Base-by-base conservation (phyloP, 2,113 vertebrate genomes). In the Menidia beryllina region DNA sequence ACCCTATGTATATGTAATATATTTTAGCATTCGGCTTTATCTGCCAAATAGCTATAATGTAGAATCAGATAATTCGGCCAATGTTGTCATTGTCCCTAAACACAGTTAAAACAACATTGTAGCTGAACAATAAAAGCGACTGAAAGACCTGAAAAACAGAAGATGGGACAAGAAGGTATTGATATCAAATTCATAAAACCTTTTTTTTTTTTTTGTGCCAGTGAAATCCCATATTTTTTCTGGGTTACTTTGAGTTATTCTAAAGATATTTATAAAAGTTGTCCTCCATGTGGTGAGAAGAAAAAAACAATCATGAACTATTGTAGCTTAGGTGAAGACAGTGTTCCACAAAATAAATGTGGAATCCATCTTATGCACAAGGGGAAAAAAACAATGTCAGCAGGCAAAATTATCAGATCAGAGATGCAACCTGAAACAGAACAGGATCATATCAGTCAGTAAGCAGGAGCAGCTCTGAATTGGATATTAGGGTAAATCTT, bases 71-170 rank as follows among this genome's bases (percentile, higher is more conserved):
- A n/a, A n/a, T n/a, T n/a, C n/a, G n/a, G n/a, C n/a, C n/a, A n/a
- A n/a, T n/a, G n/a, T 41, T 41, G 17, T 3, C 39, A 41, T 11
- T 15, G 14, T 41, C 39, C 17, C 39, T 41, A 15, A 45, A 45
- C 19, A 45, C 41, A 15, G 41, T 17, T 5, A 17, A 45, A 45
- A n/a, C 39, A 5, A 2, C 14, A 41, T n/a, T 2, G 5, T 0
- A 14, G 17, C 17, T 45, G 41, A 15, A 45, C 17, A 45, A 27
- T 0, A 57, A 56, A 23, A 17, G 30, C 30, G 20, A 17, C 57
- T 5, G 20, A 21, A 63, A 50, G 45, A 38, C 51, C 53, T 49
- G 73, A 79, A 82, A 77, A 66, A 77, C 25, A 19, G 7, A 34
- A 34, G 25, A 30, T 0, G 71, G 57, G 59, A 75, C 21, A 39